Conservation (phyloP, 1,140 invertebrate genomes). For the Drosophila takahashii region DNA sequence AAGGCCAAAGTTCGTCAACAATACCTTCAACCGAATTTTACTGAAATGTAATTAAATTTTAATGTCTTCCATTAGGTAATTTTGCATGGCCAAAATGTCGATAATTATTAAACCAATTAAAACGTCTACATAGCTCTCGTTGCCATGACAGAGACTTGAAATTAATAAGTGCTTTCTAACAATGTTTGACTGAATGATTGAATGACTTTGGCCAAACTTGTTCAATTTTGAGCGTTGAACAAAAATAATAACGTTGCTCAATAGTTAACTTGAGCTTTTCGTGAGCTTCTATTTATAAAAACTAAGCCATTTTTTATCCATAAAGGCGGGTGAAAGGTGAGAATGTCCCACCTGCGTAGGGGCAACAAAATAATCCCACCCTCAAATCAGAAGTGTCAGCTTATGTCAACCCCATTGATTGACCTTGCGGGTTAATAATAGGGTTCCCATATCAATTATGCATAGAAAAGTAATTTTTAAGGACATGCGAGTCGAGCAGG, state of each 20-base stretch:
- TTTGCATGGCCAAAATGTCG: constrained; percentile 14
- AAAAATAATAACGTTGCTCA: constrained; percentile 3
- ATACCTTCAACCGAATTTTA: not conserved
- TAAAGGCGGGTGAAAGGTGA: not conserved
- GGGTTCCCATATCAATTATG: constrained; percentile 17
- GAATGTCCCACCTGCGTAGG: constrained; percentile 6
- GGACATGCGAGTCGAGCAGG: constrained; percentile 6
- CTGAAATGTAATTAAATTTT: constrained; percentile 30
- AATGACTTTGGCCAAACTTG: constrained; percentile 14
- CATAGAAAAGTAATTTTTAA: not conserved
- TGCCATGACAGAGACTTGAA: constrained; percentile 23
- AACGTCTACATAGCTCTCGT: constrained; percentile 3
- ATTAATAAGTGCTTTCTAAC: constrained; percentile 6
- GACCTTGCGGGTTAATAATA: constrained; percentile 28
- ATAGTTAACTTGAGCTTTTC: not conserved
- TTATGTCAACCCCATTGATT: constrained; percentile 10
- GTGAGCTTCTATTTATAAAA: not conserved
- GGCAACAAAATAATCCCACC: not conserved
- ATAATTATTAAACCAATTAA: constrained; percentile 43
- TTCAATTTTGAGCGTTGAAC: not conserved
- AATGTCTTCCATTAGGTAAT: constrained; percentile 11
- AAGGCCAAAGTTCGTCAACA: not conserved
- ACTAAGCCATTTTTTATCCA: constrained; percentile 1
- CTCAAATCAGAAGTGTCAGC: constrained; percentile 6
- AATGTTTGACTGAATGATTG: constrained; percentile 13